Evolutionary conservation across 2,113 vertebrate species (phyloP).

Genomic region (Cromileptes altivelis): DNA sequence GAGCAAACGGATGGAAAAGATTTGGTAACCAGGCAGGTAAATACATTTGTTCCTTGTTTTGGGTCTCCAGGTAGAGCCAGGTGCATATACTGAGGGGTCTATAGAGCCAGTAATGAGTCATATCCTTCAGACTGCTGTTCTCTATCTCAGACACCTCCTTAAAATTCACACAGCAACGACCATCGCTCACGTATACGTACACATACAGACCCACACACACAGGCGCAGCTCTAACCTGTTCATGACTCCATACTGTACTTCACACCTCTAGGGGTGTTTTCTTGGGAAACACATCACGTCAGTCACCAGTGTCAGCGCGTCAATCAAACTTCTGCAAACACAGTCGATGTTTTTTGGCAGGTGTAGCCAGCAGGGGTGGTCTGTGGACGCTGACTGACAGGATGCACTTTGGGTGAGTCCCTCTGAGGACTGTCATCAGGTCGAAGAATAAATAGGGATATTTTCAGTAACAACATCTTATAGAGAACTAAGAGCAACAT

Average conservation of each 20-base stretch:
- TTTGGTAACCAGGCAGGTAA: constrained; percentile 51
- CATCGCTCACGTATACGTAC: not conserved
- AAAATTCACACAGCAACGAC: constrained; percentile 54
- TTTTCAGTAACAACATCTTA: constrained; percentile 43
- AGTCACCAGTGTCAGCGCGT: constrained; percentile 37
- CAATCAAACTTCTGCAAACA: constrained; percentile 58
- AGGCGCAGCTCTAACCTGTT: constrained; percentile 58
- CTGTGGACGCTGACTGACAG: constrained; percentile 36
- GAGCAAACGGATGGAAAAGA: constrained; percentile 29
- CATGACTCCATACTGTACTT: constrained; percentile 69
- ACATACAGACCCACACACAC: constrained; percentile 7
- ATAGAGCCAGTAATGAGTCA: constrained; percentile 74
- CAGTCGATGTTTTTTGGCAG: constrained; percentile 50
- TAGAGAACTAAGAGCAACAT: constrained; percentile 1
- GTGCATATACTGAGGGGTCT: constrained; percentile 50
- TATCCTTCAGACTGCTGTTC: constrained; percentile 66
- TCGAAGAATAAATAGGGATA: constrained; percentile 22
- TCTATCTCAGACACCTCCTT: constrained; percentile 71
- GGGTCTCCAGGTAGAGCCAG: constrained; percentile 30
- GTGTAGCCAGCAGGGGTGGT: constrained; percentile 61
- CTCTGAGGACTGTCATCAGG: constrained; percentile 27
- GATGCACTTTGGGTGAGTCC: constrained; percentile 23
- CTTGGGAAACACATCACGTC: constrained; percentile 71
- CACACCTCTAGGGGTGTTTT: constrained; percentile 63
- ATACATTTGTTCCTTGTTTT: constrained; percentile 59